Percentiles rank a stretch among this genome's conserved stretches.
Evolutionary conservation across 2,113 vertebrate genomes (phyloP).

Genomic region (human): GRCh38 chr14:100594001-100594500

Average conservation of each 20-base stretch:
- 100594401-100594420: neutral
- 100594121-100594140: accelerated
- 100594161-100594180: neutral
- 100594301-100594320: neutral
- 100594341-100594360: constrained; percentile 41
- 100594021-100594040: neutral
- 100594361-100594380: constrained; percentile 54
- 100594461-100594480: neutral
- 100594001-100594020: accelerated
- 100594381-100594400: neutral
- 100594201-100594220: accelerated
- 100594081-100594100: accelerated
- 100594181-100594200: neutral
- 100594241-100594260: neutral
- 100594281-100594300: accelerated
- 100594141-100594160: accelerated
- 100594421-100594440: neutral
- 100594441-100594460: neutral
- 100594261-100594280: neutral
- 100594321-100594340: neutral
- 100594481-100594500: neutral
- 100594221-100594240: neutral
- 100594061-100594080: accelerated
- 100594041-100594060: neutral
- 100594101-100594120: neutral